Conservation (phyloP, 2,113 vertebrate genomes). For the Antechinus flavipes region DNA sequence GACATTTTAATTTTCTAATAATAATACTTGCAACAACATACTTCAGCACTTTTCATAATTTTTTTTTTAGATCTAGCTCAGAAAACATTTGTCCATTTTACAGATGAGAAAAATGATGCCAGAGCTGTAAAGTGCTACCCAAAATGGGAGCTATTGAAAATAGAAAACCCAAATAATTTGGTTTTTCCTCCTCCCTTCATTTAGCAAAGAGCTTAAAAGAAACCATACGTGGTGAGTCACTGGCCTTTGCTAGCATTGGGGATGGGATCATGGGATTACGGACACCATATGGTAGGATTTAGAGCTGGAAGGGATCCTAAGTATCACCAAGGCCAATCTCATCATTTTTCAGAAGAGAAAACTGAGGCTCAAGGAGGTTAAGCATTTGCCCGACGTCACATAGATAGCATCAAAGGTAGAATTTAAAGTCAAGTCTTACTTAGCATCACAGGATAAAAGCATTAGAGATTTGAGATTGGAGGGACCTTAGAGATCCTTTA, state of each 20-base stretch:
- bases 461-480: background rate
- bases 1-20: background rate
- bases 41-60: background rate
- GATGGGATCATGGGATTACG: background rate
- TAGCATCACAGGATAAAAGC: background rate
- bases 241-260: background rate
- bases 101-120: background rate
- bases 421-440: background rate
- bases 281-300: background rate
- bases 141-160: background rate
- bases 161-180: background rate
- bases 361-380: background rate
- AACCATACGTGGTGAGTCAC: constrained; percentile 1
- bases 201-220: background rate
- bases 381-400: background rate
- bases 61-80: background rate
- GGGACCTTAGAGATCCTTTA: background rate
- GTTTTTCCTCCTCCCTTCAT: background rate
- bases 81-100: background rate
- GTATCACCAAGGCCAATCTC: background rate
- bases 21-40: background rate
- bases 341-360: background rate
- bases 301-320: background rate
- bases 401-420: background rate
- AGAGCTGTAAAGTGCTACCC: background rate